Conservation (phyloP, 2,113 vertebrate species). For the Falco punctatus region DNA sequence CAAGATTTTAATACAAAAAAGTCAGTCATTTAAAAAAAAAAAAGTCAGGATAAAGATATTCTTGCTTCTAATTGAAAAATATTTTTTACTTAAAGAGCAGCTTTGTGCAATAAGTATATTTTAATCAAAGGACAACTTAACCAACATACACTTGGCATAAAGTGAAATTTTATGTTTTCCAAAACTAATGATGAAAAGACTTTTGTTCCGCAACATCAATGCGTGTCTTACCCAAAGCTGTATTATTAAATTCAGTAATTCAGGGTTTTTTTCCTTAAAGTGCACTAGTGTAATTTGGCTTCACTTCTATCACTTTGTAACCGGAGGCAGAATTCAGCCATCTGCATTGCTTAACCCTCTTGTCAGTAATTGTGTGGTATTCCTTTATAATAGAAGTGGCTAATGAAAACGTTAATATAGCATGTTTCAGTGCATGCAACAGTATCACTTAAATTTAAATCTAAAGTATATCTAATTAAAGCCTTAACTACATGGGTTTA, state of each 20-base stretch:
- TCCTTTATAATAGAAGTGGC: neutral
- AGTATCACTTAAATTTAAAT: neutral
- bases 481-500: neutral
- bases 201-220: neutral
- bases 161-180: neutral
- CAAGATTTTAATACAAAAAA: neutral
- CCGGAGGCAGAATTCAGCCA: neutral
- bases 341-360: neutral
- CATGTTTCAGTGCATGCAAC: neutral
- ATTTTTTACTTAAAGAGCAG: neutral
- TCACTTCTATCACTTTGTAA: neutral
- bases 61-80: neutral
- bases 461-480: neutral
- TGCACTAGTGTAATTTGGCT: neutral
- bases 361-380: neutral
- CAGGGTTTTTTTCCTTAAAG: neutral
- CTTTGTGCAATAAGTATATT: too few relatives aligned
- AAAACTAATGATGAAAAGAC: neutral
- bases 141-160: neutral
- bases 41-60: neutral
- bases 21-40: neutral
- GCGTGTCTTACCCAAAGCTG: neutral
- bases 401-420: neutral
- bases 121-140: neutral
- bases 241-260: neutral